Evolutionary conservation across 2,113 vertebrate species (phyloP), one percentile per base, ranked within the genome.

Genomic region (Xyrauchen texanus): DNA sequence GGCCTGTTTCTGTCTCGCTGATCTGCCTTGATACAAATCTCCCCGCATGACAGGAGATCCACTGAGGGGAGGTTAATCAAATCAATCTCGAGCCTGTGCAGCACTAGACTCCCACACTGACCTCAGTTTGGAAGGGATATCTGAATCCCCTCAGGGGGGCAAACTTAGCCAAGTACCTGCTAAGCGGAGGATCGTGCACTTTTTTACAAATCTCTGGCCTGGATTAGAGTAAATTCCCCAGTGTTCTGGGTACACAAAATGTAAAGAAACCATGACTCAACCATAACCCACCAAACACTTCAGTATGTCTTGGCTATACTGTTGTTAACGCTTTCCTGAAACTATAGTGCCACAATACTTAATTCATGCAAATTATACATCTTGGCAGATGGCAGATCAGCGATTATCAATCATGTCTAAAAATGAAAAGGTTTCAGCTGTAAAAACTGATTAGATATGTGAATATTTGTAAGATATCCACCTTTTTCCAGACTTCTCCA

Each of bases 1-100:
- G 34, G 76, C 68, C 79, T 60, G 62, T 70, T 81, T 81, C 72
- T 81, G 68, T 71, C 78, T 61, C 42, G 64, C 80, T 44, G 49
- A 78, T 79, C 77, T 68, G 72, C 82, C 55, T 83, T 61, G 79
- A 86, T 84, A 87, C 89, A 88, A 86, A 89, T 88, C 86, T 88
- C 53, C 58, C 12, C 45, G 75, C 76, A 57, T 84, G 82, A 78
- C 86, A 34, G 84, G 73, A 71, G 58, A 74, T 64, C 70, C 64
- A 13, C 16, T 82, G 77, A 68, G n/a, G 67, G 76, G 72, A 78
- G 76, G 68, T 71, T 84, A 78, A 86, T 88, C 78, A 80, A 79
- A 81, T 86, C 88, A 82, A 77, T 91, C 90, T 84, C 52, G 65
- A 82, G 71, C 76, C 73, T 88, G 82, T 86, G 73, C 76, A 78